phyloP scores from a whole-genome alignment of 2,888 invertebrate species.

The Leptarthrus brevirostris region DNA sequence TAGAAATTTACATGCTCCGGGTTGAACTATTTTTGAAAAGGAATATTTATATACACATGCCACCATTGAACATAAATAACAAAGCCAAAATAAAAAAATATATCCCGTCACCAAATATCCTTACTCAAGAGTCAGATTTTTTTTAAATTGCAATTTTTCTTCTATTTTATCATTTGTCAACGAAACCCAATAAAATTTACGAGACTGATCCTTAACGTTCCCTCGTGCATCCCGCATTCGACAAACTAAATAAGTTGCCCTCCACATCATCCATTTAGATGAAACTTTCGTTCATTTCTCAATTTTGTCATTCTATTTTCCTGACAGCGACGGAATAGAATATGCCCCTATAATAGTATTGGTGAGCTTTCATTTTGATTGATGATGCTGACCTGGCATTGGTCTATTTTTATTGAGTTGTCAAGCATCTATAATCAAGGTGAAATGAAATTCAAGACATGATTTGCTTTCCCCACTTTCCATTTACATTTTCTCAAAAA shows the following conservation, averaged over 20 bases:
- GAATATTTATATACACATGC: too few relatives aligned
- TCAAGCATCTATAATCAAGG: constrained; percentile 49
- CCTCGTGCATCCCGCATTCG: not conserved
- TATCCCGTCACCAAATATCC: not conserved
- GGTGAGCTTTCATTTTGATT: constrained; percentile 49
- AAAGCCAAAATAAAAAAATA: too few relatives aligned
- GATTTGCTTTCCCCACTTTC: constrained; percentile 48
- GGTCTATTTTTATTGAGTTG: constrained; percentile 53
- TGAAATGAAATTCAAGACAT: constrained; percentile 52
- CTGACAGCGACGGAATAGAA: constrained; percentile 22
- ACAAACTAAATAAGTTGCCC: constrained; percentile 38
- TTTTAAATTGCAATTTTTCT: constrained; percentile 26
- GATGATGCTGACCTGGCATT: constrained; percentile 47
- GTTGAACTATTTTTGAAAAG: too few relatives aligned
- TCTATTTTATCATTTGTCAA: constrained; percentile 38
- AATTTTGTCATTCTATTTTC: constrained; percentile 45
- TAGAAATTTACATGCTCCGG: too few relatives aligned
- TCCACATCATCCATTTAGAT: constrained; percentile 41
- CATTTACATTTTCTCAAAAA: constrained; percentile 22
- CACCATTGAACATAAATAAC: too few relatives aligned
- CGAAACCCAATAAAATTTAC: constrained; percentile 37
- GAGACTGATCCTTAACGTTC: not conserved
- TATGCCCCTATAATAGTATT: constrained; percentile 46
- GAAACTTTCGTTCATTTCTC: constrained; percentile 41
- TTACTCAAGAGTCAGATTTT: constrained; percentile 19